phyloP scores from a whole-genome alignment of 2,113 vertebrate species.

The Xenopus laevis region DNA sequence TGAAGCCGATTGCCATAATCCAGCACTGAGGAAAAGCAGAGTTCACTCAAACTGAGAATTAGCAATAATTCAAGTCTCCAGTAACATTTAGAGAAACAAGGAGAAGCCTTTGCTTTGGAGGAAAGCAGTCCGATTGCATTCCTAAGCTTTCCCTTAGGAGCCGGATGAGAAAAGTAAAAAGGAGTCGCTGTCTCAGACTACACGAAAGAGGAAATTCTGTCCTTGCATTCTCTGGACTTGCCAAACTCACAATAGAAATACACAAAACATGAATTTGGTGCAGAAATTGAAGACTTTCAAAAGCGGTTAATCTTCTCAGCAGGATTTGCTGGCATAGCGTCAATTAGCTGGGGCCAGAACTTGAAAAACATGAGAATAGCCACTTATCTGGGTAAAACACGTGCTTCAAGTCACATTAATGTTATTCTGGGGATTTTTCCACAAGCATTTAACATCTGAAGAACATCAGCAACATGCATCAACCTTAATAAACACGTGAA shows the following conservation, averaged over 20 bases:
- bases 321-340: not conserved
- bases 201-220: slow-evolving; percentile 57
- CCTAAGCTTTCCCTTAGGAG: slow-evolving; percentile 18
- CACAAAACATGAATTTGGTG: not conserved
- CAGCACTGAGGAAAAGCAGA: no score
- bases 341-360: not conserved
- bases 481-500: no score
- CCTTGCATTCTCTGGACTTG: not conserved
- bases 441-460: no score
- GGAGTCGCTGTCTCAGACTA: slow-evolving; percentile 82
- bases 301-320: not conserved
- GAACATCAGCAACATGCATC: no score
- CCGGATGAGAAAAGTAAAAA: slow-evolving; percentile 10
- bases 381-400: no score
- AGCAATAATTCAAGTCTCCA: no score
- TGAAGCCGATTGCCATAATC: no score
- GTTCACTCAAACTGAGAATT: no score
- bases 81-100: no score
- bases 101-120: not conserved
- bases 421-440: no score
- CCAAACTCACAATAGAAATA: not conserved
- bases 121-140: slow-evolving; percentile 27
- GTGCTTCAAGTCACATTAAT: no score
- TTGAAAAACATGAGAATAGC: no score
- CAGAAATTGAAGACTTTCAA: not conserved